Evolutionary conservation across 2,888 invertebrate species (phyloP).

Genomic region (Myathropa florea): DNA sequence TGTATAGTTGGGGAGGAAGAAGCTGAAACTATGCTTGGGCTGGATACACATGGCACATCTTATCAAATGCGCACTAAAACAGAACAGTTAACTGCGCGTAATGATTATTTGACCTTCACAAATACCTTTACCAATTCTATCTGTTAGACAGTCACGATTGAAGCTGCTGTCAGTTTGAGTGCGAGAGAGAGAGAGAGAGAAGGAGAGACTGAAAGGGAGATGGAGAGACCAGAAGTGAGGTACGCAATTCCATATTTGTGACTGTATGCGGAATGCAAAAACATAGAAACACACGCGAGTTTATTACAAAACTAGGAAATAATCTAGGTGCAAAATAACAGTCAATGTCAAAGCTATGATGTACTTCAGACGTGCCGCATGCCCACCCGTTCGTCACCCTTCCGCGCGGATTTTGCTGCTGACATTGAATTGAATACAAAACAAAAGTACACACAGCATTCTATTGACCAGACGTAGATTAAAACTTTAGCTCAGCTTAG

Average conservation of each 20-base stretch:
- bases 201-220: not conserved
- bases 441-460: slow-evolving; percentile 15
- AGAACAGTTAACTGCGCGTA: slow-evolving; percentile 38
- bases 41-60: slow-evolving; percentile 21
- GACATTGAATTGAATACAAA: slow-evolving; percentile 55
- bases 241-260: slow-evolving; percentile 30
- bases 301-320: slow-evolving; percentile 57
- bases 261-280: slow-evolving; percentile 7
- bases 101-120: slow-evolving; percentile 60
- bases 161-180: too few relatives aligned
- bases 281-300: not conserved
- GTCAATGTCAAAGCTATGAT: slow-evolving; percentile 64
- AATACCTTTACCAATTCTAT: too few relatives aligned
- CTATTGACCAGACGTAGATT: slow-evolving; percentile 59
- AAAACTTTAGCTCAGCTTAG: slow-evolving; percentile 21
- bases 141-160: too few relatives aligned
- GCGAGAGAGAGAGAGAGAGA: not conserved
- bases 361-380: slow-evolving; percentile 34
- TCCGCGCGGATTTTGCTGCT: not conserved
- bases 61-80: slow-evolving; percentile 49
- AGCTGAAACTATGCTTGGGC: not conserved
- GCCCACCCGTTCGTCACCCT: not conserved
- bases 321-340: slow-evolving; percentile 62
- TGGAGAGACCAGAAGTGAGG: slow-evolving; percentile 10
- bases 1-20: not conserved